phyloP scores from a whole-genome alignment of 2,113 vertebrate genomes.

The Hyperopisus bebe region DNA sequence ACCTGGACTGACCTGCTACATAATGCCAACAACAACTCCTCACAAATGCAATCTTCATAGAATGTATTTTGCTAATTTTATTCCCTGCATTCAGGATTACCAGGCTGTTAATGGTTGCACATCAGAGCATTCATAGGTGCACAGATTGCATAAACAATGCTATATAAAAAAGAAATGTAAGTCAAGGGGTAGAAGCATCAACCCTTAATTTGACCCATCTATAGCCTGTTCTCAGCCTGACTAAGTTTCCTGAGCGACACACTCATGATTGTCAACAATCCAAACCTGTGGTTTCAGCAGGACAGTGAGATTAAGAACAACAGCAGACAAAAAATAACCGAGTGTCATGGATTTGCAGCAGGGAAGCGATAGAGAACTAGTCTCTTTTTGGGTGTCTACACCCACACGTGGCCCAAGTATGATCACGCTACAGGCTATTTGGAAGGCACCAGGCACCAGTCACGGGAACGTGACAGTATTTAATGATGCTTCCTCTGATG shows the following conservation, averaged over 20 bases:
- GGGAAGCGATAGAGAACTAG: not conserved
- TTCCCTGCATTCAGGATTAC: not conserved
- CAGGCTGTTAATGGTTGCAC: not conserved
- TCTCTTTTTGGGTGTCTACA: too few species aligned
- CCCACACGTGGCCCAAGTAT: not conserved
- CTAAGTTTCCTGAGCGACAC: not conserved
- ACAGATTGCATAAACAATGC: not conserved
- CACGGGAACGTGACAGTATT: not conserved
- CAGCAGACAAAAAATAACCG: not conserved
- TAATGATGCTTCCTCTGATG: not conserved
- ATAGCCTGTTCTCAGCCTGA: not conserved
- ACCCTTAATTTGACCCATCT: not conserved
- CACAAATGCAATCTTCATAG: not conserved
- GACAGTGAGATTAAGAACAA: not conserved
- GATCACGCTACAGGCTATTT: not conserved
- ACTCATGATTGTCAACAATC: not conserved
- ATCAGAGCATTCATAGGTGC: not conserved
- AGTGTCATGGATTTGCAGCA: not conserved
- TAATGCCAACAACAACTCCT: not conserved
- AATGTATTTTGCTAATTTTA: not conserved
- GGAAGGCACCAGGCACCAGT: not conserved
- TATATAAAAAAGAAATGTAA: not conserved
- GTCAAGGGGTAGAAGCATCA: not conserved
- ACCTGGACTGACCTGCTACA: not conserved
- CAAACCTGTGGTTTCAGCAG: not conserved